Evolutionary conservation across 2,113 vertebrate species (phyloP), one percentile per base, ranked within the genome.

Genomic region (Zapornia atra): DNA sequence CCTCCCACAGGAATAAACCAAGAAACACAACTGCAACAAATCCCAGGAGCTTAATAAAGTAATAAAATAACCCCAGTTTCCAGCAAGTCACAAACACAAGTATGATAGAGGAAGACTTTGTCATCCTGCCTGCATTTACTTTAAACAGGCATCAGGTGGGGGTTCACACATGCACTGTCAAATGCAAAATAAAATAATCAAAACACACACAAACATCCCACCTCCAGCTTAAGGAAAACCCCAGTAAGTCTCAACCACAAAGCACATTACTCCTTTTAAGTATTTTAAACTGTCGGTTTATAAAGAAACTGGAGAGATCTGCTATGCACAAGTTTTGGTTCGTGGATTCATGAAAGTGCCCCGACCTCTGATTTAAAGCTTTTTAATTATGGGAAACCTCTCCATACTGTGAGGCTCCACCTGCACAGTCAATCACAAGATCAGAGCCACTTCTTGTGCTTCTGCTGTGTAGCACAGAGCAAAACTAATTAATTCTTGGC

Each of bases 401-500:
- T 0, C 33, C 29, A 61, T 2, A 0, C 46, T 29, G 34, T 71
- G 73, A 73, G 77, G 77, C 68, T 83, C 85, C 34, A 88, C 54
- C 82, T 86, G 66, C 12, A 72, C 25, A 31, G 59, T 69, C 84
- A 87, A 28, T 73, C 7, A 2, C 26, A 84, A 70, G 82, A 90
- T 86, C 82, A 83, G 85, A 77, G 22, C 42, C 1, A 1, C 71
- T 86, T 76, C 79, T 86, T 63, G 28, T 60, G 25, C 54, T 95
- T 91, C 85, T 92, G 59, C 60, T 75, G 38, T 10, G 9, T 22
- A 69, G 68, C 60, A 60, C 4, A 77, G 34, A 60, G 40, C 10
- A 56, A 82, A 81, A 57, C 60, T 12, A 81, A 90, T 93, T 90
- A 73, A 81, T 78, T 90, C 86, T 68, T 90, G 92, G 90, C 92